A percentile compares a stretch with the other conserved stretches of the same genome.
phyloP scores from a whole-genome alignment of 2,888 invertebrate genomes.

The Chaetogeoica ovagalla region DNA sequence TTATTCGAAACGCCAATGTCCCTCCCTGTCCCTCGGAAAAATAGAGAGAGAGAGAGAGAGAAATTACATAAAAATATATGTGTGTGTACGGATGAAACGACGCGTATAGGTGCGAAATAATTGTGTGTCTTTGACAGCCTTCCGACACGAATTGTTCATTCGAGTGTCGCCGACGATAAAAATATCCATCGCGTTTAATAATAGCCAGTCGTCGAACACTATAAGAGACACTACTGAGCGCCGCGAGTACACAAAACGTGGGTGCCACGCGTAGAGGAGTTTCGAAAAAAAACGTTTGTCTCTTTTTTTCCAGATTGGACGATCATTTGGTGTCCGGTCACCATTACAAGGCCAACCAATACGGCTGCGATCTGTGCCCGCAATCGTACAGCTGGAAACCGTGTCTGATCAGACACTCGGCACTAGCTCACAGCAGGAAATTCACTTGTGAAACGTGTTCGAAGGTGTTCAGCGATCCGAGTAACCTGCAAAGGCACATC shows the following conservation, averaged over 20 bases:
- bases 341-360: conserved; percentile 76
- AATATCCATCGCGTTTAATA: no score
- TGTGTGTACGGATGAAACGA: not conserved
- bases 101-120: not conserved
- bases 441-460: conserved; percentile 92
- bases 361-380: conserved; percentile 81
- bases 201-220: no score
- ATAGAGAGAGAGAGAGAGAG: not conserved
- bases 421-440: conserved; percentile 78
- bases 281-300: no score
- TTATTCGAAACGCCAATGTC: not conserved
- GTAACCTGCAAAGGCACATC: conserved; percentile 95
- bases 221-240: no score
- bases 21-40: not conserved
- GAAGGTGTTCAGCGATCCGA: conserved; percentile 93
- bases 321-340: conserved; percentile 78
- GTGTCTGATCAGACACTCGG: conserved; percentile 79
- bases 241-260: no score
- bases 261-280: no score
- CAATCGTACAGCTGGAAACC: conserved; percentile 81
- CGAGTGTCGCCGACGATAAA: not conserved
- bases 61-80: not conserved
- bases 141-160: conserved; percentile 16
- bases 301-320: conserved; percentile 70
- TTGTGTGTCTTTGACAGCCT: not conserved